These are phyloP conservation scores for Octodonta nipae DNA, from an alignment of 2,888 invertebrate genomes.

Conservation along the genomic window DNA sequence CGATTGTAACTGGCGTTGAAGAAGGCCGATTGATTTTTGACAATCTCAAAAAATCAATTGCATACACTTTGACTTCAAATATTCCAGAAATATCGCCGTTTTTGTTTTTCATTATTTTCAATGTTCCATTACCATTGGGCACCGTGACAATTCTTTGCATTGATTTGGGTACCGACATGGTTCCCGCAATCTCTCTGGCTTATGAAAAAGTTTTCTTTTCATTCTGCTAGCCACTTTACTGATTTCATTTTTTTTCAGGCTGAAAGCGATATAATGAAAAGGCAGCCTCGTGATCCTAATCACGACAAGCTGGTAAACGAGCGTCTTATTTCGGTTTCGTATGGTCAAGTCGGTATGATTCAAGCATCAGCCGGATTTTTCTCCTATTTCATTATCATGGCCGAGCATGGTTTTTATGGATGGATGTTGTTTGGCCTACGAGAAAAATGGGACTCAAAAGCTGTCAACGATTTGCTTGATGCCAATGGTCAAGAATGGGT, in stretches of 20 bases:
- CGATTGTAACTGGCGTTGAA: slow-evolving; percentile 91
- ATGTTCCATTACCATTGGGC: slow-evolving; percentile 88
- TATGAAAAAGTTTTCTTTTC: slow-evolving; percentile 1
- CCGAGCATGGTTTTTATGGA: slow-evolving; percentile 65
- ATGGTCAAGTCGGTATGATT: slow-evolving; percentile 75
- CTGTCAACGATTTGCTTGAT: too few relatives aligned
- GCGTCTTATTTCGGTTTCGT: slow-evolving; percentile 62
- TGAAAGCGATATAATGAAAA: slow-evolving; percentile 61
- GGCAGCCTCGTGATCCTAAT: slow-evolving; percentile 41
- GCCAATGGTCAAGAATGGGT: too few relatives aligned
- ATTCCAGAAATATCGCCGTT: slow-evolving; percentile 97
- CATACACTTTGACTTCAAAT: slow-evolving; percentile 91
- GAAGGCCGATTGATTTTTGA: slow-evolving; percentile 93
- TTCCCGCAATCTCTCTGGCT: too few relatives aligned
- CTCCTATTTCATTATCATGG: slow-evolving; percentile 66
- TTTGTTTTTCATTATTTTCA: slow-evolving; percentile 89
- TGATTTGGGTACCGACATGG: slow-evolving; percentile 98
- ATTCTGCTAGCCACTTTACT: slow-evolving; percentile 17
- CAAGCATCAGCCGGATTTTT: slow-evolving; percentile 71
- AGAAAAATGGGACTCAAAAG: too few relatives aligned
- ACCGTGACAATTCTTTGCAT: slow-evolving; percentile 97
- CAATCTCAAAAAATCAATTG: slow-evolving; percentile 95
- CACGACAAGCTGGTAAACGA: slow-evolving; percentile 42
- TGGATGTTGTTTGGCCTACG: slow-evolving; percentile 35
- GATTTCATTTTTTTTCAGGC: too few relatives aligned